phyloP scores from a whole-genome alignment of 2,797 vertebrate genomes.

The Pangasius macronema region DNA sequence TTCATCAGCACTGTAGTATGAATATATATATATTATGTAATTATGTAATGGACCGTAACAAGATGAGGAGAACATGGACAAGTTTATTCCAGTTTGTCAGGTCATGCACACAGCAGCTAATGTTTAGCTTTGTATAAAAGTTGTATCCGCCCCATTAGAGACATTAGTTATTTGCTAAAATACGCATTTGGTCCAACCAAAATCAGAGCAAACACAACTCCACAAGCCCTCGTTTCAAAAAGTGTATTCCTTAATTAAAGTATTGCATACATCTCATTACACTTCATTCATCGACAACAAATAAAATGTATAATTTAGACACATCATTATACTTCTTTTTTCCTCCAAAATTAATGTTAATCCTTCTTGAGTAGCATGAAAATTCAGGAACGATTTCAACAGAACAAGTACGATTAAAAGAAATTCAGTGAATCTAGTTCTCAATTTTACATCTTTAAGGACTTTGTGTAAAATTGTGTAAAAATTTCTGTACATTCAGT shows the following conservation, averaged over 20 bases:
- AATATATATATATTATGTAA: neutral
- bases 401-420: neutral
- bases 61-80: constrained; percentile 26
- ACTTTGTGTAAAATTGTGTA: constrained; percentile 15
- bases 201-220: constrained; percentile 25
- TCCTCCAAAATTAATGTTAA: neutral
- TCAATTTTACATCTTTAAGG: neutral
- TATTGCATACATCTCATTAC: constrained; percentile 38
- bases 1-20: neutral
- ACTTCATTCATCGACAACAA: constrained; percentile 17
- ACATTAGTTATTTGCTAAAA: constrained; percentile 46
- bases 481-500: constrained; percentile 37
- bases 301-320: constrained; percentile 30
- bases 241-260: constrained; percentile 15
- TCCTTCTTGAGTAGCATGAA: neutral
- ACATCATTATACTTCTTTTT: constrained; percentile 1
- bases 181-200: constrained; percentile 49
- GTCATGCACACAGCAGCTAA: constrained; percentile 37
- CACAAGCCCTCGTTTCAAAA: constrained; percentile 1
- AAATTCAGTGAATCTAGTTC: neutral
- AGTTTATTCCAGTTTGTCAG: constrained; percentile 46
- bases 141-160: neutral
- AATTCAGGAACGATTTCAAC: neutral
- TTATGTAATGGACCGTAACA: neutral
- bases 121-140: constrained; percentile 31